Percentiles rank a stretch among this genome's conserved stretches.
Conservation (phyloP, 2,797 vertebrate species). For the Agapornis canus region DNA sequence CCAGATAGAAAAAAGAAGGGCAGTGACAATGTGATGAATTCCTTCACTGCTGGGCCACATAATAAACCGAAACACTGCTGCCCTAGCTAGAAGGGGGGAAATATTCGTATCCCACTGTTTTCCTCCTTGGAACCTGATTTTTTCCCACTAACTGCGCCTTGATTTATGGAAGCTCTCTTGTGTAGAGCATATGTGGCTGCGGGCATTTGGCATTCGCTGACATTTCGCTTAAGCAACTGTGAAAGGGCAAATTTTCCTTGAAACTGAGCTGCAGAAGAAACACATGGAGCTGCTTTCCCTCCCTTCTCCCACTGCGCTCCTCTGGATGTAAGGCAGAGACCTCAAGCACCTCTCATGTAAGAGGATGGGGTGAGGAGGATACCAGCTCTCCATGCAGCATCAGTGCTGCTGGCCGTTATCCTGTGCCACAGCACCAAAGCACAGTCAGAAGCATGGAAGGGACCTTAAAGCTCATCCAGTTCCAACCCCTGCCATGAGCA, state of each 20-base stretch:
- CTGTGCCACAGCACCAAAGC: background rate
- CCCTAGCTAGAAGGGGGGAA: background rate
- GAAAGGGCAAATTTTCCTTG: conserved; percentile 61
- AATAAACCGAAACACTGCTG: conserved; percentile 34
- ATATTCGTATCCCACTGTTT: conserved; percentile 55
- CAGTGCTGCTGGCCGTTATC: fast-evolving
- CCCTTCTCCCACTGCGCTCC: background rate
- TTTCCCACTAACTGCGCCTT: conserved; percentile 84
- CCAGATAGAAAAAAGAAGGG: background rate
- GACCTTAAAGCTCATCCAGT: background rate
- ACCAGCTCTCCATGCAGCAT: fast-evolving
- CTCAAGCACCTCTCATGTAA: fast-evolving
- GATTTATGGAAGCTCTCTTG: conserved; percentile 86
- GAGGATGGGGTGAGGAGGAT: background rate
- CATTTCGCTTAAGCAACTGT: conserved; percentile 63
- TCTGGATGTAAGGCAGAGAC: background rate
- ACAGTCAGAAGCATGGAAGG: background rate
- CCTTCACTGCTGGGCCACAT: conserved; percentile 73
- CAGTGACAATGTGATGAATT: conserved; percentile 74
- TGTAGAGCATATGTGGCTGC: conserved; percentile 80
- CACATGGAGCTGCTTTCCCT: background rate
- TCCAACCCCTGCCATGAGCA: background rate
- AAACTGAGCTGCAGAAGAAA: background rate
- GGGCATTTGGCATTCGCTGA: conserved; percentile 73
- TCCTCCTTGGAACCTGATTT: conserved; percentile 79